These are phyloP conservation scores for Lissonota sp. DNA, from an alignment of 2,888 invertebrate species.

Conservation along the genomic window DNA sequence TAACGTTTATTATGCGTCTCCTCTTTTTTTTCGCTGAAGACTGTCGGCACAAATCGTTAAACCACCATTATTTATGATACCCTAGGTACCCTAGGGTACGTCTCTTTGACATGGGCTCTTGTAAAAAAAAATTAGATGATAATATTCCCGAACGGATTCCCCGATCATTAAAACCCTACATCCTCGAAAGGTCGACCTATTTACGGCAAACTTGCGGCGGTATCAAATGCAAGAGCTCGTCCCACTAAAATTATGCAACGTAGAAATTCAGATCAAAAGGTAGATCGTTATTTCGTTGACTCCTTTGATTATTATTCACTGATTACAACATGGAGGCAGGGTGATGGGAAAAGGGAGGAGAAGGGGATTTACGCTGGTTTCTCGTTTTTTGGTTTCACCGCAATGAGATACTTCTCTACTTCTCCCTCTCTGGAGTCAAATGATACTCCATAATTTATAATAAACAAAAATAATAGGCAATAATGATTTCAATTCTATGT, in stretches of 20 bases:
- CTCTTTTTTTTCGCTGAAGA: background rate
- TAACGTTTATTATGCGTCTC: slow-evolving; percentile 39
- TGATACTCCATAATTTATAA: no score
- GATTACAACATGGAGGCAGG: no score
- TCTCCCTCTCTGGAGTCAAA: no score
- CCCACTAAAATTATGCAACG: slow-evolving; percentile 33
- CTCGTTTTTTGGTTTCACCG: background rate
- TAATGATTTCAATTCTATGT: no score
- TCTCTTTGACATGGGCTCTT: slow-evolving; percentile 42
- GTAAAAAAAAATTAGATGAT: slow-evolving; percentile 2
- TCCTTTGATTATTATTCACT: slow-evolving; percentile 22
- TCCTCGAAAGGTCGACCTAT: slow-evolving; percentile 4
- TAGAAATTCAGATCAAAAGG: slow-evolving; percentile 35
- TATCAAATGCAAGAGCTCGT: slow-evolving; percentile 27
- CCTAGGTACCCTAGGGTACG: slow-evolving; percentile 38
- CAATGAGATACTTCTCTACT: no score
- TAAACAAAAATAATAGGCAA: no score
- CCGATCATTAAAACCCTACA: background rate
- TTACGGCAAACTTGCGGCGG: background rate
- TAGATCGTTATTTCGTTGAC: slow-evolving; percentile 43
- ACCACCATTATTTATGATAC: slow-evolving; percentile 56
- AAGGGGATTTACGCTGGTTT: background rate
- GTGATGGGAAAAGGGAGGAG: background rate
- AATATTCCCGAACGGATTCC: background rate
- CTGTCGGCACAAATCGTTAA: slow-evolving; percentile 32